Conservation (phyloP, 2,888 invertebrate genomes). For the Agonopterix arenella region DNA sequence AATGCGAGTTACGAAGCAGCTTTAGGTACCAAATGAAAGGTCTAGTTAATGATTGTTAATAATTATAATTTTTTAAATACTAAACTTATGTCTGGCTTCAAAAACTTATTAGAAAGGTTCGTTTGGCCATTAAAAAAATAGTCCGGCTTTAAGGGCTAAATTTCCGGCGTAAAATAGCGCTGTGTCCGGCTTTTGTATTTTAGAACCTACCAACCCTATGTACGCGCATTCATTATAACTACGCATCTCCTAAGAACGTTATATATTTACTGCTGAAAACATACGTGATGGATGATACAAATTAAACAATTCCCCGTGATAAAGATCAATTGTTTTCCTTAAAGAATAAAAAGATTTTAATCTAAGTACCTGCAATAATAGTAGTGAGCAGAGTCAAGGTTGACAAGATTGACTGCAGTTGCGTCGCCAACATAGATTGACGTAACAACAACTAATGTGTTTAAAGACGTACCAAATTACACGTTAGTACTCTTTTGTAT, state of each 20-base stretch:
- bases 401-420: conserved; percentile 5
- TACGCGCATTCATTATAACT: background rate
- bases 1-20: no score
- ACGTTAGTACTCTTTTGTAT: background rate
- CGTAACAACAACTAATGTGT: background rate
- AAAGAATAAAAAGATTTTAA: conserved; percentile 4
- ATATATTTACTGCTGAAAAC: background rate
- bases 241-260: no score
- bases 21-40: no score
- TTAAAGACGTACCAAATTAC: background rate
- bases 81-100: no score
- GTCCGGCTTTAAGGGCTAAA: no score
- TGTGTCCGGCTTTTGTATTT: no score
- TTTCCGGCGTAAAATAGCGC: no score
- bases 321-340: conserved; percentile 7
- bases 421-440: background rate
- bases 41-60: no score
- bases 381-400: conserved; percentile 7
- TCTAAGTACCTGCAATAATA: background rate
- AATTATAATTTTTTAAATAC: no score
- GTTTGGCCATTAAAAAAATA: no score
- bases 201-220: no score
- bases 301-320: conserved; percentile 6
- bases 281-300: conserved; percentile 20
- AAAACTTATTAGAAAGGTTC: no score